Base-by-base conservation (phyloP, 2,888 invertebrate species). In the Agapostemon virescens region DNA sequence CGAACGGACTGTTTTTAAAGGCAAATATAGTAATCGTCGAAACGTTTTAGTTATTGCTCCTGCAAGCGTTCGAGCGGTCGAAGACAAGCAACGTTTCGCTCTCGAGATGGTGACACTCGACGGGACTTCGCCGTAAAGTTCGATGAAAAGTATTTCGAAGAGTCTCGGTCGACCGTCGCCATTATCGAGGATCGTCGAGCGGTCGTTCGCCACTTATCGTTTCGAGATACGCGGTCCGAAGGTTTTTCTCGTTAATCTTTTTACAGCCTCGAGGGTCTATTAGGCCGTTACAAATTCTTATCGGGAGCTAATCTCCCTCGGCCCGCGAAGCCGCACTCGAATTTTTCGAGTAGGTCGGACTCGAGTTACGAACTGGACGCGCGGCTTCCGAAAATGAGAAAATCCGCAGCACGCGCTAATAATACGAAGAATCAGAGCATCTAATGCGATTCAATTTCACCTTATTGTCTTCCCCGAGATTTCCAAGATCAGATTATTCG, bases 401-500 rank as follows among this genome's bases (percentile, higher is more conserved):
- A 61, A 61, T 61, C 61, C 33, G 20, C 9, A 33, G 11, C 33
- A 36, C 63, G 33, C 63, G 36, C 33, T 63, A 63, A 63, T 63
- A 63, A 63, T 33, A 36, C n/a, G 33, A 63, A 33, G 63, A 63
- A 63, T 63, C 63, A 63, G 63, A 63, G 63, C 63, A 63, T 63
- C 63, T 63, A 63, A 63, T 63, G 63, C 63, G 63, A 63, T 63
- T 63, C 63, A 63, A 63, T 63, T 63, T 63, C 63, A 63, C 63
- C 63, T 36, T 63, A 63, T 63, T 63, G 63, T 63, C 36, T 63
- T 63, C 63, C 36, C n/a, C 63, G n/a, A 61, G 33, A 20, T 63
- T 63, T 63, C 33, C 36, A 36, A 63, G 63, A 36, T 6, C 36
- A 33, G 36, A 36, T 36, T 63, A 36, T 36, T 63, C 63, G 36